Base-by-base conservation (phyloP, 2,113 vertebrate species). In the Phyllostomus discolor region DNA sequence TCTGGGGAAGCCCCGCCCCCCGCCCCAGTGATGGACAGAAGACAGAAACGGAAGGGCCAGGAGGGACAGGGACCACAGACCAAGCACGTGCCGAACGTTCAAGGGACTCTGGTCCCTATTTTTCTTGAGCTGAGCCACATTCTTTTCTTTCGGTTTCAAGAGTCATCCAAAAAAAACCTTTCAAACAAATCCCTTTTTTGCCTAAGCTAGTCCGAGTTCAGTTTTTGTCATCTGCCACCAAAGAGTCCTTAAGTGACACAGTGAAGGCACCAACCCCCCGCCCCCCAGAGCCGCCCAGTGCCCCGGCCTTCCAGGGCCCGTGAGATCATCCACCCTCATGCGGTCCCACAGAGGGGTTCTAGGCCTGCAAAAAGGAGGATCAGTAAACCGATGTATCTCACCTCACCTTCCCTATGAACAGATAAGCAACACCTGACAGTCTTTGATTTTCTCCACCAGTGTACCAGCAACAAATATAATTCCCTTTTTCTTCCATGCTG, bases 321-420 rank as follows among this genome's bases (percentile, higher is more conserved):
- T 17, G 33, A 12, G 28, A 20, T 8, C 24, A 0, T 5, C 16
- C 50, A n/a, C 31, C n/a, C 46, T 69, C 73, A 35, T 0, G 1
- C 24, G 35, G 48, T 5, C 38, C 50, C 50, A 73, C 22, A 17
- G 75, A 84, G 46, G 59, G 43, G 1, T 7, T 67, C 54, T 26
- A 11, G 46, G 26, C 43, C 78, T n/a, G 2, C 4, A 20, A 28
- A 72, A 50, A 28, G 14, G 52, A 57, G 89, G 16, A 12, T 9
- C 4, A 81, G 35, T 38, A 80, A 46, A 52, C 28, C 17, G 67
- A 59, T 7, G 7, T 16, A 10, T 31, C 26, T 93, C n/a, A 10
- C 24, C 19, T 41, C 17, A 38, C 26, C 10, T 8, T 54, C 54
- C 43, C 19, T 2, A 38, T 20, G 16, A 41, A 41, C 5, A 89